Conservation (phyloP, 2,888 invertebrate species). For the Monoplex corrugatus region DNA sequence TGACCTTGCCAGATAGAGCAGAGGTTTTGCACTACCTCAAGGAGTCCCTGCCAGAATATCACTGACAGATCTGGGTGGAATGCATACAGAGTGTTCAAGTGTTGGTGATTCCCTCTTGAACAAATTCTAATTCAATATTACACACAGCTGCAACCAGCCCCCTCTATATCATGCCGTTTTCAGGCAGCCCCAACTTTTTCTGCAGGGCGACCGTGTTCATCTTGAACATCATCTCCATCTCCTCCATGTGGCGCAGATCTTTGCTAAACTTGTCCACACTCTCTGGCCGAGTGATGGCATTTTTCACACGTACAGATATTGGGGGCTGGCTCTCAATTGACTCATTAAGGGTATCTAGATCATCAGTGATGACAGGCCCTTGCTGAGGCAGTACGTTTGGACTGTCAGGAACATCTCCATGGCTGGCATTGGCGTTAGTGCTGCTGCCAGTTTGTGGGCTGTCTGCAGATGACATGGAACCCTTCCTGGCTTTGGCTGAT, state of each 20-base stretch:
- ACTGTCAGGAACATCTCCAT: too few relatives aligned
- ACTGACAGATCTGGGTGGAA: too few relatives aligned
- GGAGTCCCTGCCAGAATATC: too few relatives aligned
- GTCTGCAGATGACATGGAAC: background rate
- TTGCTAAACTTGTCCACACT: constrained; percentile 71
- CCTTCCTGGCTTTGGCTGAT: background rate
- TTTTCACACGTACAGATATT: constrained; percentile 60
- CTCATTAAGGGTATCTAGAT: background rate
- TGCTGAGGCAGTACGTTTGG: too few relatives aligned
- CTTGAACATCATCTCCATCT: constrained; percentile 72
- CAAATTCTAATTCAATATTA: too few relatives aligned
- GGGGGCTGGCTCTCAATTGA: constrained; percentile 56
- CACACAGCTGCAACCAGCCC: too few relatives aligned
- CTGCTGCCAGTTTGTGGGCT: background rate
- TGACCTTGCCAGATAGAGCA: too few relatives aligned
- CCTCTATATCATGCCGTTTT: constrained; percentile 64
- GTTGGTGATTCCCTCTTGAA: too few relatives aligned
- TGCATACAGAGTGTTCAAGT: too few relatives aligned
- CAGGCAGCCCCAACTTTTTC: constrained; percentile 71
- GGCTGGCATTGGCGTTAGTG: background rate
- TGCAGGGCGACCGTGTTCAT: constrained; percentile 69
- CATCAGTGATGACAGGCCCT: too few relatives aligned
- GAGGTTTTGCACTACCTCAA: too few relatives aligned
- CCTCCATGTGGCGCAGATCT: constrained; percentile 68
- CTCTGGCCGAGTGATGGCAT: constrained; percentile 59